Base-by-base conservation (phyloP, 2,888 invertebrate genomes). In the Aleiodes leptofemur region DNA sequence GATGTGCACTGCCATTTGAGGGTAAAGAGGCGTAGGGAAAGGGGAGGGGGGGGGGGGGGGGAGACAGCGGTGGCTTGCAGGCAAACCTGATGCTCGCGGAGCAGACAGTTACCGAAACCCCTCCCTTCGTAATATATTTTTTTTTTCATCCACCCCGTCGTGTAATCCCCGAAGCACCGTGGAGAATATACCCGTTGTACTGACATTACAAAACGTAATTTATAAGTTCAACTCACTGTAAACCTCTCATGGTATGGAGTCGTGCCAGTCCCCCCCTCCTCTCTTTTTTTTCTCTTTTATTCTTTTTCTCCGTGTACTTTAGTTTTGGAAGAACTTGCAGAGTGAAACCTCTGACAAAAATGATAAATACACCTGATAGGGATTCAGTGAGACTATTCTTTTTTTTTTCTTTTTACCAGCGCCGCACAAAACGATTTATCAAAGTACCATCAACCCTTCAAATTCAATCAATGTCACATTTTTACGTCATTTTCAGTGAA, bases 201-300 rank as follows among this genome's bases (percentile, higher is more conserved):
- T 53, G 69, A 53, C 73, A 66, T 69, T 74, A 77, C 78, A 78
- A 79, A 79, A 78, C 74, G 71, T 77, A 78, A 77, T 78, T 78
- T 76, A 78, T 80, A 77, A 78, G 78, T 78, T 77, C 69, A 76
- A 80, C 70, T 78, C 76, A 70, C 71, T 75, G 73, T 69, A 74
- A 74, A 77, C 76, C 72, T 69, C 68, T 53, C 75, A 56, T 75
- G 71, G 56, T 66, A 48, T 51, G n/a, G 50, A 14, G 31, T 55
- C 11, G 8, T 34, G 43, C 48, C 69, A 29, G 29, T 48, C 69
- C 23, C 69, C 13, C 23, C 23, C 23, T 2, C 23, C 23, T 2
- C 23, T 23, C 23, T 23, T 2, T 23, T 2, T 23, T 23, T 23
- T 53, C 53, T 59, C 50, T 14, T 43, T 69, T 31, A 13, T 31